Percentiles rank a stretch among this genome's conserved stretches.
phyloP scores from a whole-genome alignment of 1,140 invertebrate genomes.

The Camponotus vicinus region DNA sequence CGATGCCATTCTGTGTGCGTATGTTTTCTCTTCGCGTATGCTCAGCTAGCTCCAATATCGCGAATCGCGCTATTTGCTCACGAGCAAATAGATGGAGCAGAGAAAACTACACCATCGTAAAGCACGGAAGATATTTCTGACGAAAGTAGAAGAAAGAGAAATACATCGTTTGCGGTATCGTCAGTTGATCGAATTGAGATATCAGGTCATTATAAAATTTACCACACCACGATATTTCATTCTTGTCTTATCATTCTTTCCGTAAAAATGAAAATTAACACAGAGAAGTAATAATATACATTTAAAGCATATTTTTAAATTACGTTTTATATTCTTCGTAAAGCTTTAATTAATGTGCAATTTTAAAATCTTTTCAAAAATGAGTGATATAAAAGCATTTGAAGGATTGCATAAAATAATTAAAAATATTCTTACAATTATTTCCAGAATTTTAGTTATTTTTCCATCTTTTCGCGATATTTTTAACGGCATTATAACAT shows the following conservation, averaged over 20 bases:
- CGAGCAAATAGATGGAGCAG: conserved; percentile 20
- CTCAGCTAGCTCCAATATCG: conserved; percentile 31
- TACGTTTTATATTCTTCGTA: neutral
- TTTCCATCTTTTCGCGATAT: neutral
- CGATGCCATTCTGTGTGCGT: neutral
- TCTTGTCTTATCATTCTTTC: neutral
- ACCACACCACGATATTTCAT: neutral
- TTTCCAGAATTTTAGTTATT: neutral
- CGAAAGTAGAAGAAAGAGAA: neutral
- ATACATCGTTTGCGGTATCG: neutral
- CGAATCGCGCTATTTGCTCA: conserved; percentile 43
- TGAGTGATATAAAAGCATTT: neutral
- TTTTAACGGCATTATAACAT: no score
- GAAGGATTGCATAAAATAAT: neutral
- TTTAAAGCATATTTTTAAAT: neutral
- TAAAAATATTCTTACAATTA: conserved; percentile 12
- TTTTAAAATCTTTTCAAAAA: neutral
- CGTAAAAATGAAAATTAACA: neutral
- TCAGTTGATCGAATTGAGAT: conserved; percentile 24
- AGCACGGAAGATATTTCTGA: neutral
- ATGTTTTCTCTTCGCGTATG: conserved; percentile 12
- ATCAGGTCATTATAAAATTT: conserved; percentile 13
- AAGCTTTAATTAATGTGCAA: neutral
- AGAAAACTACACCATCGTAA: neutral
- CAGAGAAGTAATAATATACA: neutral